Evolutionary conservation across 1,140 invertebrate species (phyloP), one percentile per base, ranked within the genome.

Genomic region (Trachelipus rathkii): DNA sequence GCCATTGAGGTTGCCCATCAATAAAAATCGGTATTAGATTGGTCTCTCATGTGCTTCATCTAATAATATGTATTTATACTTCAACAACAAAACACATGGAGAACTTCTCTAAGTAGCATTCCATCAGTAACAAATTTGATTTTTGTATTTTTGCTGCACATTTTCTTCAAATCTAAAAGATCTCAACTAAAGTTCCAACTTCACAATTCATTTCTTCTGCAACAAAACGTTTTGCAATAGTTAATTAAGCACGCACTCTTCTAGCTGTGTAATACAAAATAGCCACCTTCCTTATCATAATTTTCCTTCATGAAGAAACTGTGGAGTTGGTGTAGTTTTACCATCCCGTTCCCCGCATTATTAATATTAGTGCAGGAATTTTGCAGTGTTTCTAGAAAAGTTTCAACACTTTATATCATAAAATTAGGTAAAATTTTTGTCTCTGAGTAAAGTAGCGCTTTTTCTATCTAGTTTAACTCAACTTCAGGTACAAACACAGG

Each of bases 11-110:
- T n/a, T 84, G 95, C 89, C 76, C 92, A 91, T 87, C 97, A 91
- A 0, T 98, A 86, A 4, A 99, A 88, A 87, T 99, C 97, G 0
- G 95, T 98, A 82, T 96, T 93, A n/a, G 0, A 99, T 90, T 0
- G 96, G 97, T 66, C 97, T 87, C 86, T 99, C 97, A 85, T 99
- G 97, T 71, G 95, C 96, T 85, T 99, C 97, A 86, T 99, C 97
- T 71, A 99, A 87, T 76, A 99, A 92, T 9, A 99, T 89, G 33
- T 95, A 86, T 19, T 89, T 91, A 84, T 98, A 98, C 78, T 90
- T 89, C 72, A 87, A 89, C 5, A 93, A 82, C 19, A 90, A 84
- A 60, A 89, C 88, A 93, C 88, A 68, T 86, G 84, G 84, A 96
- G 91, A 2, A 93, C 92, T 86, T 98, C 95, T 78, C 95, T 85